Evolutionary conservation across 2,888 invertebrate genomes (phyloP), one percentile per base, ranked within the genome.

Genomic region (Lepidochitona cinerea): DNA sequence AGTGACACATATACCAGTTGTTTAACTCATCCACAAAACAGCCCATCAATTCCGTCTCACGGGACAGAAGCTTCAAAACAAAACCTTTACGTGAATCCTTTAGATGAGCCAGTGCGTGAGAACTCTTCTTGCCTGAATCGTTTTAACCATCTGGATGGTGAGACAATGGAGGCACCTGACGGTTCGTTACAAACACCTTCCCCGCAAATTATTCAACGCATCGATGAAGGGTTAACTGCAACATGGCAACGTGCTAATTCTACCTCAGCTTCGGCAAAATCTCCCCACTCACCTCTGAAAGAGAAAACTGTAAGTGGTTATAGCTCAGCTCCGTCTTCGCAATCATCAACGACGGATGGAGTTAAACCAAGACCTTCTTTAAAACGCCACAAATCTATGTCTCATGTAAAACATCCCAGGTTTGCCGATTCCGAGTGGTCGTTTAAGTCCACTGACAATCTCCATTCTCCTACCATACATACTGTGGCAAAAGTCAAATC

Each of bases 1-100:
- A 95, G 96, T 89, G 97, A 97, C 92, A 97, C 97, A 83, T 98
- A 96, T 92, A 96, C 96, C 91, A 97, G 96, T 92, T 97, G 97
- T 93, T 95, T 96, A 93, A 97, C 97, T 89, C 97, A 97, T 93
- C 96, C 96, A 89, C 87, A 86, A 64, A 84, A 84, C 75, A 86
- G 85, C 72, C 87, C 87, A 54, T 83, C 84, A 37, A 79, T 74
- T 33, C 64, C 74, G 7, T 76, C 72, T 23, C 77, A 74, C 53
- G 66, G 72, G 71, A 79, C 77, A 75, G 79, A 78, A 74, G 70
- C 73, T 49, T 37, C 37, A 12, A 52, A 37, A 68, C 84, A 84
- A 75, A 89, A 88, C 83, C 82, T 89, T 54, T 90, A 90, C 79
- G 84, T 90, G 41, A 90, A 90, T 76, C 90, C 90, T 18, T 75